These are phyloP conservation scores for Chrysomallon squamiferum DNA, from an alignment of 1,140 invertebrate species.

Conservation along the genomic window DNA sequence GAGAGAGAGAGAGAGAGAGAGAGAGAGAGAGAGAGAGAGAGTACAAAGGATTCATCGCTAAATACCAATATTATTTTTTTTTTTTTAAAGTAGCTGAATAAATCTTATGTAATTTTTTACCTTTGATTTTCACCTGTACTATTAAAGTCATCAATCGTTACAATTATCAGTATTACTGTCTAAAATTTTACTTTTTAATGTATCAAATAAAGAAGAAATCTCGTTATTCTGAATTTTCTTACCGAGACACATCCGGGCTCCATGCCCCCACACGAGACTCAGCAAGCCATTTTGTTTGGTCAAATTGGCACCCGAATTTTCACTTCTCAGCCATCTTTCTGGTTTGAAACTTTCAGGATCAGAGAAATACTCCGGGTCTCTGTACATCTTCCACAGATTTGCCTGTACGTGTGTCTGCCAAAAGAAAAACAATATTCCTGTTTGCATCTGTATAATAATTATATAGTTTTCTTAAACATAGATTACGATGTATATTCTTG, in stretches of 20 bases:
- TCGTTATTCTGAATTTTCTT: conserved; percentile 9
- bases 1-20: too few species aligned
- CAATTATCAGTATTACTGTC: too few species aligned
- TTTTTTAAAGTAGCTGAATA: too few species aligned
- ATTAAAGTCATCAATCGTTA: too few species aligned
- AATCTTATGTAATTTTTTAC: too few species aligned
- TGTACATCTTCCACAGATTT: conserved; percentile 62
- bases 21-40: too few species aligned
- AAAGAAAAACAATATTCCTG: conserved; percentile 20
- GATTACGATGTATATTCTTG: not conserved
- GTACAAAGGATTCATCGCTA: too few species aligned
- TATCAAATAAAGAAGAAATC: not conserved
- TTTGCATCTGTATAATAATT: not conserved
- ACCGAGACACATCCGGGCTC: conserved; percentile 70
- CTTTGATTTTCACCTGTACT: too few species aligned
- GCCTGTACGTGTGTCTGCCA: conserved; percentile 81
- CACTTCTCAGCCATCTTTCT: conserved; percentile 67
- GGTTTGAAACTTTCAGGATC: conserved; percentile 77
- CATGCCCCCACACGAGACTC: conserved; percentile 83
- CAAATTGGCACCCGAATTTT: conserved; percentile 72
- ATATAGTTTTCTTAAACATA: not conserved
- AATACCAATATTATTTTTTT: too few species aligned
- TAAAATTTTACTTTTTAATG: too few species aligned
- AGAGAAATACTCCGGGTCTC: conserved; percentile 67
- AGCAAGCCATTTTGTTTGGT: conserved; percentile 80